Evolutionary conservation across 2,113 vertebrate genomes (phyloP), one percentile per base, ranked within the genome.

Genomic region (Cyphomyrus discorhynchus): DNA sequence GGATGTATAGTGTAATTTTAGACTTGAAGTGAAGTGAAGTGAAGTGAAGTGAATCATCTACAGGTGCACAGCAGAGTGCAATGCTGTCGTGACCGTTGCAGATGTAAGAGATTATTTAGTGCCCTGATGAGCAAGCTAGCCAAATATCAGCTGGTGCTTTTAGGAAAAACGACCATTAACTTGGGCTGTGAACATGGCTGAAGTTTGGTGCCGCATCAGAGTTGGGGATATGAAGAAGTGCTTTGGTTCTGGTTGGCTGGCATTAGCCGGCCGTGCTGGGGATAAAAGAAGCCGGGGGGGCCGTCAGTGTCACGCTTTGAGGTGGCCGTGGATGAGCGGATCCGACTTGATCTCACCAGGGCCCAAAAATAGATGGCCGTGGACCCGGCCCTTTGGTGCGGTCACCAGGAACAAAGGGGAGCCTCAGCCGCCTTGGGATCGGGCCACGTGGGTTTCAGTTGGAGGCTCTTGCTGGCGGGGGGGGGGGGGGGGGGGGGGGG

Each of bases 361-460:
- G 39, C n/a, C 83, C 70, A 86, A 90, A 90, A 86, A 90, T 90
- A 90, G 89, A 86, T 21, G 24, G 52, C 39, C 5, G n/a, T 46
- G 13, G 53, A 15, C 31, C 56, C 19, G 53, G 52, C 24, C 83
- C 27, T 21, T n/a, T 77, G 27, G 47, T 82, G 47, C 31, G 10
- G 86, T 83, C 50, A 52, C 49, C 47, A 74, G 21, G 39, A 83
- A 80, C 13, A 88, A 21, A 52, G 15, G 47, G 47, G 47, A 17
- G 15, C 10, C 35, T n/a, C 50, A 6, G 11, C n/a, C 13, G 6
- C 85, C 27, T 53, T 86, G 85, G 85, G 27, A 27, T 27, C 53
- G 11, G 49, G 45, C 50, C 47, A 87, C 15, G 10, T 35, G 49
- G 19, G 13, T 47, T 56, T 88, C 42, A 74, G 24, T 8, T 42